Evolutionary conservation across 2,113 vertebrate genomes (phyloP).

Genomic region (Scatophagus argus): DNA sequence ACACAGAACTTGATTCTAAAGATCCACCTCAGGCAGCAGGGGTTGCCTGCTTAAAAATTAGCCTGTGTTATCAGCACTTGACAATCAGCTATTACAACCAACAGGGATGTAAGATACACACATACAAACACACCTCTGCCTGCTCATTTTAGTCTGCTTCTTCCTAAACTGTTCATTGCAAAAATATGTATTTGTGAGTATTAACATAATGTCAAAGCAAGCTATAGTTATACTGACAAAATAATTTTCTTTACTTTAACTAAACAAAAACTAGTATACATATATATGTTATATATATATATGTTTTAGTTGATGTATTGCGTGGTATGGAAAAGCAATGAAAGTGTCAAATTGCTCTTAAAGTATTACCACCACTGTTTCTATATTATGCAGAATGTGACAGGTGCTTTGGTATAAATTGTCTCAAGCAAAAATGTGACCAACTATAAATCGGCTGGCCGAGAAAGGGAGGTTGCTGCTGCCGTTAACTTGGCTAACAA

Average conservation of each 20-base stretch:
- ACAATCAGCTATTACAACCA: neutral
- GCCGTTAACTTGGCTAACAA: slow-evolving; percentile 84
- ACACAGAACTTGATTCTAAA: neutral
- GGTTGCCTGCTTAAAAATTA: neutral
- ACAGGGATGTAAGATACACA: neutral
- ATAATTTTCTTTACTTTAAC: neutral
- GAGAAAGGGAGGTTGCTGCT: slow-evolving; percentile 47
- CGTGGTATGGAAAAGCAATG: slow-evolving; percentile 6
- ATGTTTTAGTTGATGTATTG: slow-evolving; percentile 4
- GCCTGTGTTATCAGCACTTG: neutral
- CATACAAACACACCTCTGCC: neutral
- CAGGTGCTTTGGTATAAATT: slow-evolving; percentile 59
- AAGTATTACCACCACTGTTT: slow-evolving; percentile 31
- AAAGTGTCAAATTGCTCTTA: slow-evolving; percentile 37
- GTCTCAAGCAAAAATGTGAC: slow-evolving; percentile 26
- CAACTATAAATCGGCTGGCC: slow-evolving; percentile 40
- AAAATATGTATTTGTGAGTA: neutral
- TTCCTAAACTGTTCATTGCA: too few species aligned
- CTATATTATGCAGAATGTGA: slow-evolving; percentile 33
- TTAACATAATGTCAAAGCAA: neutral
- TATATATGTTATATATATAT: neutral
- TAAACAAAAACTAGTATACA: neutral
- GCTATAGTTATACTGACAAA: neutral
- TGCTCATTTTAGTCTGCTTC: neutral
- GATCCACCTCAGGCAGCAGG: neutral